Evolutionary conservation across 2,113 vertebrate species (phyloP), one percentile per base, ranked within the genome.

Genomic region (Nannobrachium achirus): DNA sequence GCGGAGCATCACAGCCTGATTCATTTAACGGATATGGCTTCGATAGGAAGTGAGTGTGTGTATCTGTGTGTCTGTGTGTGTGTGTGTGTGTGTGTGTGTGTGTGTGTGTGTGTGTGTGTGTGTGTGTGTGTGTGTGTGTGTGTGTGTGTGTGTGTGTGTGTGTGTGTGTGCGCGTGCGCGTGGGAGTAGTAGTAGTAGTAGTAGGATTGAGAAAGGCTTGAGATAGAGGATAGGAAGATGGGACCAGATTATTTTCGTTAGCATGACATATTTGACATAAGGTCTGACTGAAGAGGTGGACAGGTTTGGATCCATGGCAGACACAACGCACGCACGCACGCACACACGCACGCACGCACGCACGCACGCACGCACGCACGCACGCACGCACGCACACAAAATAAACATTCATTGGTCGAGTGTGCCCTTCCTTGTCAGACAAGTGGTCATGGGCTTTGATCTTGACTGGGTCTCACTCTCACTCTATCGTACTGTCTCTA

Each of bases 361-460:
- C 66, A 20, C 25, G 11, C 56, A 39, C 80, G 42, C 68, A 70
- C 44, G 55, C 64, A 60, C 61, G 69, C 10, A 4, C 78, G 74
- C 59, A 63, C 56, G 69, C 75, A 75, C 61, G 20, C 6, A 15
- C n/a, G 10, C 53, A 15, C 60, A 67, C 10, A 10, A 45, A 63
- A 74, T 56, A 71, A 77, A 77, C 83, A 83, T 74, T 87, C 79
- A 87, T 83, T 84, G 83, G 81, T 80, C 74, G 89, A 85, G 86
- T 78, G 84, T 75, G 78, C 81, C 64, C 70, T 83, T 83, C 70
- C 67, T 84, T 79, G 84, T 89, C 89, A 89, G 79, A 75, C 57
- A 84, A 91, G 87, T 85, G 89, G 77, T 85, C 75, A 75, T 89
- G 25, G 40, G 84, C 93, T 95, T 94, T 94, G 87, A 93, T 93